Conservation (phyloP, 2,113 vertebrate species). For the Mesoclemmys tuberculata region DNA sequence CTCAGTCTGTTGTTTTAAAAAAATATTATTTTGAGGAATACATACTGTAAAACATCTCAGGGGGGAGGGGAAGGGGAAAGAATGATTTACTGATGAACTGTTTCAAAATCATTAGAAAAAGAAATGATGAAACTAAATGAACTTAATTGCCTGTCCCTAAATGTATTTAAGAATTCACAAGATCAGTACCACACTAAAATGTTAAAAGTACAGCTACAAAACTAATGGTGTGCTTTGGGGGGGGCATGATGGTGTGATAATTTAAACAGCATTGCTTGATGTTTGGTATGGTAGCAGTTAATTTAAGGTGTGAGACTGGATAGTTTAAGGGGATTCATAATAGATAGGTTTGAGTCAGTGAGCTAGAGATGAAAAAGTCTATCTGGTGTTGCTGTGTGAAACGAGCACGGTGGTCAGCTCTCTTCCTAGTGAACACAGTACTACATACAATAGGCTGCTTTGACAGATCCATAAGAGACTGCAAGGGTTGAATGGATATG, state of each 20-base stretch:
- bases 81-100: neutral
- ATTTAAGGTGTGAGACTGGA: neutral
- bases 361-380: neutral
- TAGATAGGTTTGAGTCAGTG: neutral
- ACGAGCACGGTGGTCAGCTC: neutral
- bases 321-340: neutral
- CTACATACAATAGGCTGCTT: neutral
- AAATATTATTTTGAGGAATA: neutral
- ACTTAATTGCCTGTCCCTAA: neutral
- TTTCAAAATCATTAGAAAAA: neutral
- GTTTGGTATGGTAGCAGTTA: neutral
- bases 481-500: neutral
- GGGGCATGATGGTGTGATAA: neutral
- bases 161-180: constrained; percentile 28
- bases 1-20: fast-evolving
- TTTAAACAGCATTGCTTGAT: fast-evolving
- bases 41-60: neutral
- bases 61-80: neutral
- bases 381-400: neutral
- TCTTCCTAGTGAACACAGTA: neutral
- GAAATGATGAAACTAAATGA: neutral
- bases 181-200: neutral
- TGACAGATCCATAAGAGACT: neutral
- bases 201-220: neutral
- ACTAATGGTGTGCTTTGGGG: neutral